Evolutionary conservation across 2,888 invertebrate species (phyloP).

Genomic region (Cosmia trapezina): DNA sequence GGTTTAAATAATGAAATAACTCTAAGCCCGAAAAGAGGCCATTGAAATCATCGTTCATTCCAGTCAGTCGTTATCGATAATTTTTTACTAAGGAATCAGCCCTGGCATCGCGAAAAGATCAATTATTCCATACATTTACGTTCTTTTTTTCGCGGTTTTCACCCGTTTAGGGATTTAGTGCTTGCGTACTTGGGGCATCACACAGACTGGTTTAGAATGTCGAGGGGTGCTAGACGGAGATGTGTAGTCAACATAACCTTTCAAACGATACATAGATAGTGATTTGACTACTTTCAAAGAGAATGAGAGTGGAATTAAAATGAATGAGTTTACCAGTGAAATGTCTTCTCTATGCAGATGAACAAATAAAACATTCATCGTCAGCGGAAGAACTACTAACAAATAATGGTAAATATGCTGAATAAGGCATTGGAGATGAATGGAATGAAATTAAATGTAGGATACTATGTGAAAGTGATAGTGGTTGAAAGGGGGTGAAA

Average conservation of each 20-base stretch:
- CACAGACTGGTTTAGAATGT: neutral
- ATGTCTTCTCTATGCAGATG: conserved; percentile 57
- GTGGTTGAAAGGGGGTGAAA: neutral
- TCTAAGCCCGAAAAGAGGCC: no score
- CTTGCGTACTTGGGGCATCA: neutral
- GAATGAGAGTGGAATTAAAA: conserved; percentile 56
- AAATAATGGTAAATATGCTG: conserved; percentile 54
- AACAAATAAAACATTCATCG: conserved; percentile 58
- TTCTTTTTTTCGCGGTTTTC: neutral
- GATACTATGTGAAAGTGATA: conserved; percentile 4
- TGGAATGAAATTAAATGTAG: conserved; percentile 26
- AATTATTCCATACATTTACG: neutral
- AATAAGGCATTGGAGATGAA: conserved; percentile 47
- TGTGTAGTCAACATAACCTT: conserved; percentile 12
- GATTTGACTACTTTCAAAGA: conserved; percentile 44
- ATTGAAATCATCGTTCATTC: neutral
- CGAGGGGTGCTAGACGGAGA: neutral
- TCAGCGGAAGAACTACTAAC: conserved; percentile 55
- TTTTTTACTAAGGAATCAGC: no score
- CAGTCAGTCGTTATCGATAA: no score
- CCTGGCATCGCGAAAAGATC: neutral
- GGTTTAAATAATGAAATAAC: neutral
- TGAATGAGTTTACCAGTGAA: conserved; percentile 57
- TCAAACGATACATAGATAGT: conserved; percentile 34
- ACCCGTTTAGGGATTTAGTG: neutral